Evolutionary conservation across 2,113 vertebrate species (phyloP).

Genomic region (Labeo rohita): DNA sequence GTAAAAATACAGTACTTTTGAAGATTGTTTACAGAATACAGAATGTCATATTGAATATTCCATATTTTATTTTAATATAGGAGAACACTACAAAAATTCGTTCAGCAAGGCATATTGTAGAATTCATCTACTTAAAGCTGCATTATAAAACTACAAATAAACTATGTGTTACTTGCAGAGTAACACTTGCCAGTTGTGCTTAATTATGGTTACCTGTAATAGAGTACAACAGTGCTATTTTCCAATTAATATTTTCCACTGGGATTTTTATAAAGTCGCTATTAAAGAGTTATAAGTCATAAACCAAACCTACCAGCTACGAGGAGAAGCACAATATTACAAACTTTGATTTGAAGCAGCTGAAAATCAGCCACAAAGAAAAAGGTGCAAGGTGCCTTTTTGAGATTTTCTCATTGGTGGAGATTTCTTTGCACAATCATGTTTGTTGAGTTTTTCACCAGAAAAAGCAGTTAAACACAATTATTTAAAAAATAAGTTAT

Average conservation of each 20-base stretch:
- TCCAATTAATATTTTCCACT: neutral
- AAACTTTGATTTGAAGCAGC: neutral
- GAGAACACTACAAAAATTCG: too few species aligned
- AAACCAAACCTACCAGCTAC: neutral
- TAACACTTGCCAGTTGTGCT: neutral
- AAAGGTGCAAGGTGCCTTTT: neutral
- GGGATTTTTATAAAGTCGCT: neutral
- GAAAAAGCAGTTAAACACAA: neutral
- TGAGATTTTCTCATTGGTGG: neutral
- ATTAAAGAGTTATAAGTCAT: neutral
- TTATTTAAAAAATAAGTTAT: neutral
- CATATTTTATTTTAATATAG: too few species aligned
- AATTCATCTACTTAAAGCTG: neutral
- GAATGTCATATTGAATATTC: neutral
- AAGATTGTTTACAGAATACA: neutral
- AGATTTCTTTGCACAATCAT: neutral
- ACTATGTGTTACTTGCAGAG: neutral
- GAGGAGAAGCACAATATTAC: neutral
- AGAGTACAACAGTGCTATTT: neutral
- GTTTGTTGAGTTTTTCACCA: neutral
- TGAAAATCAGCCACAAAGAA: neutral
- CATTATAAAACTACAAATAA: neutral
- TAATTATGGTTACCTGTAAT: neutral
- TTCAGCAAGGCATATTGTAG: too few species aligned
- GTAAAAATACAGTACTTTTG: neutral